Conservation (phyloP, 2,888 invertebrate species). For the Cephus runcator region DNA sequence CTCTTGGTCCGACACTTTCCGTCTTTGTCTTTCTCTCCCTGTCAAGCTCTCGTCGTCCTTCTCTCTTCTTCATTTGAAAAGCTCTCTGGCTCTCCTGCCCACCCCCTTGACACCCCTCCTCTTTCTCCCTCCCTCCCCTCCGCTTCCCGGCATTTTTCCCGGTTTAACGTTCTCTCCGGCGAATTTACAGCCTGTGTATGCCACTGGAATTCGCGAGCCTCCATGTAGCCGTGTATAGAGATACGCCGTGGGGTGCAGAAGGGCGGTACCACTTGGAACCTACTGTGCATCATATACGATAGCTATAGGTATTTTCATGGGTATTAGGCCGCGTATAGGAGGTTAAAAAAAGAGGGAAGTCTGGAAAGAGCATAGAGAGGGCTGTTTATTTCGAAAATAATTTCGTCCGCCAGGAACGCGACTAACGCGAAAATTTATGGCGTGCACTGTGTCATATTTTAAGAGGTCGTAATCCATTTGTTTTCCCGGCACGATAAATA, state of each 20-base stretch:
- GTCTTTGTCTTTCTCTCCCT: neutral
- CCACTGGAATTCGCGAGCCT: neutral
- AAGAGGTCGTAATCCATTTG: constrained; percentile 2
- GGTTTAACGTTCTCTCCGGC: neutral
- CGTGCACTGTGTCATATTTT: neutral
- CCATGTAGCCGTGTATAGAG: neutral
- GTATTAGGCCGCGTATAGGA: constrained; percentile 1
- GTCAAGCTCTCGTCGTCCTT: neutral
- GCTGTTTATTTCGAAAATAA: neutral
- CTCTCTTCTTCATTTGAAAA: neutral
- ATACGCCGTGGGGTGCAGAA: neutral
- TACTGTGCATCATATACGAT: neutral
- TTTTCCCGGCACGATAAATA: neutral
- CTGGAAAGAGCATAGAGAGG: neutral
- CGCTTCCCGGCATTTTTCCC: neutral
- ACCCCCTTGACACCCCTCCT: neutral
- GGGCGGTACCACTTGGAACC: neutral
- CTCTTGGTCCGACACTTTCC: neutral
- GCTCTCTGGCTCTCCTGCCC: neutral
- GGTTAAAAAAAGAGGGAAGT: constrained; percentile 22
- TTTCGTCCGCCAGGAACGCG: neutral
- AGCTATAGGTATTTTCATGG: neutral
- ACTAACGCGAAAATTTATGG: neutral
- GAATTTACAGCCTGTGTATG: neutral
- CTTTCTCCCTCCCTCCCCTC: neutral